Evolutionary conservation across 2,797 vertebrate genomes (phyloP).

Genomic region (Sarcoramphus papa): DNA sequence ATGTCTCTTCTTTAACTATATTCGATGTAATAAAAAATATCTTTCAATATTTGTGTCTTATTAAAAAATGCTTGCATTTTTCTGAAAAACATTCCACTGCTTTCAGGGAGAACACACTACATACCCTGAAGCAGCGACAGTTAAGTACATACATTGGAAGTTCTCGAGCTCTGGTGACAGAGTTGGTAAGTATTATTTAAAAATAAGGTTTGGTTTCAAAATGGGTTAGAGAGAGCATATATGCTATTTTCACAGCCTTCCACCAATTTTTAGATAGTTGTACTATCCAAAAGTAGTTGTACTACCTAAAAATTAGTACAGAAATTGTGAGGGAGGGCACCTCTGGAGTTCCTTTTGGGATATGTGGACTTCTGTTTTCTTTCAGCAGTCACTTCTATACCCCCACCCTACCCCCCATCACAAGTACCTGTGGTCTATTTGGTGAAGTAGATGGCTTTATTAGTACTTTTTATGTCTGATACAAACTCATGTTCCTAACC

Average conservation of each 20-base stretch:
- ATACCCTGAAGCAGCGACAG: conserved; percentile 85
- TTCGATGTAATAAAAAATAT: background rate
- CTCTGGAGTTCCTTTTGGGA: background rate
- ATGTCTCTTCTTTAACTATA: background rate
- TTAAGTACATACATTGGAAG: conserved; percentile 73
- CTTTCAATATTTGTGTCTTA: background rate
- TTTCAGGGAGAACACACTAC: conserved; percentile 94
- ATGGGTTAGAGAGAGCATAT: background rate
- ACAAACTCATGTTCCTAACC: background rate
- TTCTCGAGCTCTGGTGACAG: conserved; percentile 87
- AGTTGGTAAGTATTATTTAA: conserved; percentile 80
- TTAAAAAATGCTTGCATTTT: background rate
- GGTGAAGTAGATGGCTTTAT: background rate
- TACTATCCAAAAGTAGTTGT: background rate
- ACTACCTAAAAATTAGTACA: background rate
- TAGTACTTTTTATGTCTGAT: background rate
- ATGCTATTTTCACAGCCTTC: background rate
- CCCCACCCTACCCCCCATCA: fast-evolving
- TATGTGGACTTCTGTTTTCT: background rate
- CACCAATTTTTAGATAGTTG: background rate
- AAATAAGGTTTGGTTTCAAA: background rate
- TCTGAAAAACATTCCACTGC: background rate
- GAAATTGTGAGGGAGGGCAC: background rate
- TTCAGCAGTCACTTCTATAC: background rate
- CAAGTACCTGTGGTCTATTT: background rate